Conservation (phyloP, 2,113 vertebrate species). For the Prietella phreatophila region DNA sequence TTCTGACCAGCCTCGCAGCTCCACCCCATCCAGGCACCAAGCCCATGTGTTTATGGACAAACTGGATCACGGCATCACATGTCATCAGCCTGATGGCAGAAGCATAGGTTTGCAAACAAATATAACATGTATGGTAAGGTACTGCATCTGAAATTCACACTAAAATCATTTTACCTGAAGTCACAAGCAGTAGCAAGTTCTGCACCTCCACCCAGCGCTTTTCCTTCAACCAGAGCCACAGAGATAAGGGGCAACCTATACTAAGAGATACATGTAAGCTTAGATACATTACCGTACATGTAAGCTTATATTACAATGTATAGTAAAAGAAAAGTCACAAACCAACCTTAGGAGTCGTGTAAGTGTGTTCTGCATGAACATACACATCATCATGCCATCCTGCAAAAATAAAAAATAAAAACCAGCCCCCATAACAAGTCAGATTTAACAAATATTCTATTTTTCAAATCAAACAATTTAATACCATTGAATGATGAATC, state of each 20-base stretch:
- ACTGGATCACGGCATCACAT: constrained; percentile 82
- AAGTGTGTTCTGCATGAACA: constrained; percentile 95
- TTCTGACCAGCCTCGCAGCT: constrained; percentile 74
- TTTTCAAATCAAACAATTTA: neutral
- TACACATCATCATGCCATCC: constrained; percentile 91
- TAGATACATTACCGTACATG: neutral
- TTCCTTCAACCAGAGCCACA: constrained; percentile 88
- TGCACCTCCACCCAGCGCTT: constrained; percentile 89
- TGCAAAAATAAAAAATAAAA: constrained; percentile 52
- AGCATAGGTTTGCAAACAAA: constrained; percentile 34
- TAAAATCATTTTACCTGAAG: constrained; percentile 79
- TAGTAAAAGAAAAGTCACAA: neutral
- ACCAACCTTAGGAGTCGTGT: constrained; percentile 87
- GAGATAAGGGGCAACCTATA: constrained; percentile 89
- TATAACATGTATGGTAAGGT: neutral
- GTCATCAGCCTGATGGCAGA: constrained; percentile 81
- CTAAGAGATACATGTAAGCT: constrained; percentile 51
- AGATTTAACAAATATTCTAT: neutral
- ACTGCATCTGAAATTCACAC: neutral
- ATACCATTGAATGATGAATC: neutral
- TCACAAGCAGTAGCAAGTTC: constrained; percentile 92
- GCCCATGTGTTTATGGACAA: constrained; percentile 94
- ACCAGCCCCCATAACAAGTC: neutral
- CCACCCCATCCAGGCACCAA: constrained; percentile 95
- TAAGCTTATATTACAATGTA: neutral